Evolutionary conservation across 92 coral and sea anemone genomes (phyloP).

Genomic region (Porites lobata): DNA sequence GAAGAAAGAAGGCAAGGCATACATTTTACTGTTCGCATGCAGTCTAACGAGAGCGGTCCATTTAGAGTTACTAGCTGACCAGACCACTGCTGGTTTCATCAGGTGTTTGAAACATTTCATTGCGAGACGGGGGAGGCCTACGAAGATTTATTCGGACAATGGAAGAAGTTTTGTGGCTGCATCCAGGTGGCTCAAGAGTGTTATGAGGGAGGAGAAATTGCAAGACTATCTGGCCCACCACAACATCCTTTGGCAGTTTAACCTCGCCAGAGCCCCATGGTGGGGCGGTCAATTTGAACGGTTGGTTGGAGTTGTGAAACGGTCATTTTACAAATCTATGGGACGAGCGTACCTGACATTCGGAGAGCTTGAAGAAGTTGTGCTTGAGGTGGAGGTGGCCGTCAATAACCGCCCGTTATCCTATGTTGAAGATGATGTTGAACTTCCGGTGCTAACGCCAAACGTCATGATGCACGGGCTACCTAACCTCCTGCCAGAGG

Average conservation of each 20-base stretch:
- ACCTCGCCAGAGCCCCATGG: constrained; percentile 37
- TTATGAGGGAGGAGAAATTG: constrained; percentile 59
- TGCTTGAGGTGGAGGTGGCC: background rate
- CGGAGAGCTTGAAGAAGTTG: background rate
- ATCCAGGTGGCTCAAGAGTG: constrained; percentile 40
- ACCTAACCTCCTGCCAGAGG: too few relatives aligned
- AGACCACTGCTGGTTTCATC: constrained; percentile 27
- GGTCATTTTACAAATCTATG: background rate
- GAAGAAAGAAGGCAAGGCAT: too few relatives aligned
- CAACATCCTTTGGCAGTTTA: constrained; percentile 67
- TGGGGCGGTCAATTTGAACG: constrained; percentile 24
- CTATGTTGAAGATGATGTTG: background rate
- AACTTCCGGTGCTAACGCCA: background rate
- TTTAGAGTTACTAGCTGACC: constrained; percentile 14
- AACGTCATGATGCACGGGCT: constrained; percentile 10
- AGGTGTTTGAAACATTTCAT: constrained; percentile 53
- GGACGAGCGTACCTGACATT: background rate
- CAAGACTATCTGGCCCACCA: constrained; percentile 57
- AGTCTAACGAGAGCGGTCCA: constrained; percentile 44
- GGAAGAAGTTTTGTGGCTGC: constrained; percentile 56
- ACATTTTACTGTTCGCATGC: constrained; percentile 39
- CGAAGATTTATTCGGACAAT: constrained; percentile 68
- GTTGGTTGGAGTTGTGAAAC: constrained; percentile 5
- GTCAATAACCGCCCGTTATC: background rate
- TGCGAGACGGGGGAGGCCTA: constrained; percentile 67